Evolutionary conservation across 2,113 vertebrate species (phyloP).

Genomic region (Cyanoderma ruficeps): DNA sequence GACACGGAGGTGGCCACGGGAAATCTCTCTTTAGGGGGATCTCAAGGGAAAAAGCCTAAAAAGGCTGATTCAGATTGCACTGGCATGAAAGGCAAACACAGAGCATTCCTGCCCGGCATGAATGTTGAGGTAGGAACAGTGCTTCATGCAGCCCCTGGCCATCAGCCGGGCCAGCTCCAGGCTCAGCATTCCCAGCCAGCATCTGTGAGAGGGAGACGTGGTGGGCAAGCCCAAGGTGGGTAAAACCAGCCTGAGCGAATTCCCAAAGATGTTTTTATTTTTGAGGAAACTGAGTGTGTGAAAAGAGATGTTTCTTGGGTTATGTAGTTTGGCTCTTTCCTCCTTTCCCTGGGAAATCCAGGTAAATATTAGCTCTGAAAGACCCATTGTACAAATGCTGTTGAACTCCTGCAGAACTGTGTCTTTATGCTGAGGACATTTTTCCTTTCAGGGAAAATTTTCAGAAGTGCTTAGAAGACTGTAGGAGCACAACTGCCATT

Average conservation of each 20-base stretch:
- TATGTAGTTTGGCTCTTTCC: background rate
- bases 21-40: background rate
- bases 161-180: background rate
- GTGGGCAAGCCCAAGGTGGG: background rate
- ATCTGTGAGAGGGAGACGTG: background rate
- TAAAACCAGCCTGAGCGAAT: background rate
- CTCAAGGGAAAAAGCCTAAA: background rate
- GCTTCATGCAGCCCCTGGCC: rapidly evolving
- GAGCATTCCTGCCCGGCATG: background rate
- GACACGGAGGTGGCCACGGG: rapidly evolving
- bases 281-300: background rate
- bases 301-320: background rate
- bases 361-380: constrained; percentile 5
- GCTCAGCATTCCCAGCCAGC: background rate
- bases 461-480: background rate
- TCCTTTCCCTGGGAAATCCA: background rate
- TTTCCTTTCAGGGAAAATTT: background rate
- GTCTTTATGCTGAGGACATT: background rate
- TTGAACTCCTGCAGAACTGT: background rate
- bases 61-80: background rate
- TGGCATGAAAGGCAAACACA: background rate
- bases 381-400: background rate
- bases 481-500: background rate
- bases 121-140: background rate
- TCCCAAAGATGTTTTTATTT: background rate